Percentiles rank a stretch among this genome's conserved stretches.
These are phyloP conservation scores for Metellina segmentata DNA, from an alignment of 2,888 invertebrate genomes.

Conservation along the genomic window DNA sequence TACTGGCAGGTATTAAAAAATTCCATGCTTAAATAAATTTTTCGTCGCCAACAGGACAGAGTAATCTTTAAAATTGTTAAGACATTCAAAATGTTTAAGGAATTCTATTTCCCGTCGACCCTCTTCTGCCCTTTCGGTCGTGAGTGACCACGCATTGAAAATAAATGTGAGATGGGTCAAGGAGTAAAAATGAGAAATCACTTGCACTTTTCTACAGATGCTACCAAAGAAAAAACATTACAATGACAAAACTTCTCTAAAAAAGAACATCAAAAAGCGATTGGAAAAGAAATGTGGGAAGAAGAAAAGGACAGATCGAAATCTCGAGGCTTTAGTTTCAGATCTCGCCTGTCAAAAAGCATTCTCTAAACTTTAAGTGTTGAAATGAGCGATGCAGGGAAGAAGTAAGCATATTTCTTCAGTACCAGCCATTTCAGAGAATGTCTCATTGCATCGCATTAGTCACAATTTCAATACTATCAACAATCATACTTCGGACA, in stretches of 20 bases:
- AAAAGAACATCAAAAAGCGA: constrained; percentile 16
- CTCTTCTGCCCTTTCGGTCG: constrained; percentile 4
- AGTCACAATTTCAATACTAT: constrained; percentile 3
- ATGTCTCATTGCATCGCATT: not conserved
- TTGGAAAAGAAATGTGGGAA: not conserved
- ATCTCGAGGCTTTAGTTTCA: constrained; percentile 36
- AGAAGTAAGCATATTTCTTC: not conserved
- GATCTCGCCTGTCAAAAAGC: constrained; percentile 55
- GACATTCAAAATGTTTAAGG: not conserved
- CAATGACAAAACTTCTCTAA: constrained; percentile 38
- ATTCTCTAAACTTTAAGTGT: constrained; percentile 32
- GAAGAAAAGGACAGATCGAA: constrained; percentile 34
- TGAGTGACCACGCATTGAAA: constrained; percentile 3
- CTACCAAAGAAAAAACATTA: constrained; percentile 12
- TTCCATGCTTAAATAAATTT: too few relatives aligned
- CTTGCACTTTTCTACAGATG: not conserved
- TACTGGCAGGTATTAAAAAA: too few relatives aligned
- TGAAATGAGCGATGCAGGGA: constrained; percentile 32
- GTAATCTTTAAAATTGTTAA: not conserved
- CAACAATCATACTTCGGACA: not conserved
- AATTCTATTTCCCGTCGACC: not conserved
- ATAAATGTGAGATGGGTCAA: not conserved
- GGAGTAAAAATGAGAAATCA: constrained; percentile 27
- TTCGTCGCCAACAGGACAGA: too few relatives aligned
- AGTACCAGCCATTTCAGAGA: not conserved